phyloP scores from a whole-genome alignment of 2,797 vertebrate genomes.

The Myotis findleyi region DNA sequence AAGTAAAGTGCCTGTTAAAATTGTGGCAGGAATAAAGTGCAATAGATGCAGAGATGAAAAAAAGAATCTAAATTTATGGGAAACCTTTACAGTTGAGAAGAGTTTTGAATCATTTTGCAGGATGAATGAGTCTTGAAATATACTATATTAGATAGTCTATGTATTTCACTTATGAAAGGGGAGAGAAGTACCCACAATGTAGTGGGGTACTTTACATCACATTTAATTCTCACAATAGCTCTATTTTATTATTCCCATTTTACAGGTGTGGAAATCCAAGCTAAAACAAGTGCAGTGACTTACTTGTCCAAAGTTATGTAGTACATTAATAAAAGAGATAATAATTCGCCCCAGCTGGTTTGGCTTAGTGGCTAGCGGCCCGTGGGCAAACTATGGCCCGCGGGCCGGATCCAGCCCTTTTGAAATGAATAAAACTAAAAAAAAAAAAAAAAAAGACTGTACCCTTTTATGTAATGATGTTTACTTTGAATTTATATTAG shows the following conservation, averaged over 20 bases:
- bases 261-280: constrained; percentile 46
- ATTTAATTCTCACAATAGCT: constrained; percentile 20
- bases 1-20: constrained; percentile 13
- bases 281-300: constrained; percentile 30
- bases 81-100: constrained; percentile 3
- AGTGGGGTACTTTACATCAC: background rate
- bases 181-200: background rate
- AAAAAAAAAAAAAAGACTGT: too few species aligned
- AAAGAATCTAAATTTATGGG: background rate
- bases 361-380: too few species aligned
- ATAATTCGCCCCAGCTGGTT: background rate
- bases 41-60: constrained; percentile 10
- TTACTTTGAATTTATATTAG: too few species aligned
- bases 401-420: too few species aligned
- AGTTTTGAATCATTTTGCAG: background rate
- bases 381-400: too few species aligned
- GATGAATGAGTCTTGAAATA: constrained; percentile 21
- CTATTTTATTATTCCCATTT: background rate
- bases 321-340: constrained; percentile 14
- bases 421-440: too few species aligned
- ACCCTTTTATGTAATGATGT: too few species aligned
- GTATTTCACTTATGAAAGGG: background rate
- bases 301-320: constrained; percentile 1
- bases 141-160: background rate
- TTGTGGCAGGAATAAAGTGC: constrained; percentile 12